Conservation (phyloP, 2,113 vertebrate species). For the Oreochromis spilurus region DNA sequence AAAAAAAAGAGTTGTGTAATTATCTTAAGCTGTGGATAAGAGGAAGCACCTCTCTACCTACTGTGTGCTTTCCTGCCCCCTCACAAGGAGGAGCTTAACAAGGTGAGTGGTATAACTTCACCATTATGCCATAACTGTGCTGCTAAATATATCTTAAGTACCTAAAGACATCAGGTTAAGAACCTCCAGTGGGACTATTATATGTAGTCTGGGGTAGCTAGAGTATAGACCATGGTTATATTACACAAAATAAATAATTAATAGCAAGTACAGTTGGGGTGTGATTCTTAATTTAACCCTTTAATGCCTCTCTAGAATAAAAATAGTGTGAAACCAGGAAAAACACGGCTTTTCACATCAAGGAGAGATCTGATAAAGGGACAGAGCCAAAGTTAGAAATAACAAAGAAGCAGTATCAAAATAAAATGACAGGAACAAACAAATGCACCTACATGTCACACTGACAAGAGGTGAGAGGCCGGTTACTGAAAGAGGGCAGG, state of each 20-base stretch:
- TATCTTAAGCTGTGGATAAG: not conserved
- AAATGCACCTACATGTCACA: not conserved
- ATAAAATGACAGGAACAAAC: not conserved
- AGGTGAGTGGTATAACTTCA: not conserved
- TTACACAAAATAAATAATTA: not conserved
- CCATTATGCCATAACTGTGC: not conserved
- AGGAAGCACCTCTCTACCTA: not conserved
- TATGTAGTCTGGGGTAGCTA: not conserved
- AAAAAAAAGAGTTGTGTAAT: not conserved
- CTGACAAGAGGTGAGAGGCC: accelerated
- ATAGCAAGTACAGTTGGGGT: not conserved
- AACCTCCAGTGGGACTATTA: not conserved
- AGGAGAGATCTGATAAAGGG: not conserved
- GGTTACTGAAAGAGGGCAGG: not conserved
- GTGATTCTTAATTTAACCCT: not conserved
- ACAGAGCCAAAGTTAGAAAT: not conserved
- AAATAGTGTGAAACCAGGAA: not conserved
- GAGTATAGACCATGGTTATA: not conserved
- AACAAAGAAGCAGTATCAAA: not conserved
- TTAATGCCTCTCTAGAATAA: not conserved
- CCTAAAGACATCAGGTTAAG: not conserved
- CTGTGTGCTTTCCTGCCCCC: not conserved
- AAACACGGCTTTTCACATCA: not conserved
- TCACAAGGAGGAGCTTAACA: not conserved
- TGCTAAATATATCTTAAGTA: not conserved